Evolutionary conservation across 2,797 vertebrate genomes (phyloP).

Genomic region (Leptodactylus fallax): DNA sequence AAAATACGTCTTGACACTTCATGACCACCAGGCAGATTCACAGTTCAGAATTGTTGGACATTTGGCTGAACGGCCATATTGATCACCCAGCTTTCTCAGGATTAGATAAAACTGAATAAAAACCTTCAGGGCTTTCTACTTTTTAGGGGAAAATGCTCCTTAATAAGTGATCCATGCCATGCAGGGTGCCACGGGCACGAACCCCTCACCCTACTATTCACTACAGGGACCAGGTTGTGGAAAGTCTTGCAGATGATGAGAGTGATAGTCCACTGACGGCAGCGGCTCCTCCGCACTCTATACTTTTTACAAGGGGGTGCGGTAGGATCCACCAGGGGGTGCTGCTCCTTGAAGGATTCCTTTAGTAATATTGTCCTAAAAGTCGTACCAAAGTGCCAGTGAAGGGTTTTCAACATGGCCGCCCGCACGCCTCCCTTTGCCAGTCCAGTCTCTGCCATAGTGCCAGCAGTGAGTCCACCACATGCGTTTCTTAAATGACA

Average conservation of each 20-base stretch:
- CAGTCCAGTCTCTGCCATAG: background rate
- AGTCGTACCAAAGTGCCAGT: constrained; percentile 4
- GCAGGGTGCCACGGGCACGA: too few relatives aligned
- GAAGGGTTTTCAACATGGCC: background rate
- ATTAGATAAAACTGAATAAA: background rate
- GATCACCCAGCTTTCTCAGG: background rate
- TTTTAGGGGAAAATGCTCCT: background rate
- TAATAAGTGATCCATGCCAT: background rate
- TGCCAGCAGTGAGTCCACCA: background rate
- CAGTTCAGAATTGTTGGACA: background rate
- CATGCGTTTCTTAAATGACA: background rate
- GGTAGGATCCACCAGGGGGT: background rate
- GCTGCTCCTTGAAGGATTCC: background rate
- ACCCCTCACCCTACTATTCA: background rate
- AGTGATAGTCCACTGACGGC: background rate
- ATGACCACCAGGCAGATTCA: background rate
- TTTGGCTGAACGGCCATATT: background rate
- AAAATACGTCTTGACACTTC: background rate
- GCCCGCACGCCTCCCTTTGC: background rate
- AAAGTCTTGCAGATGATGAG: background rate
- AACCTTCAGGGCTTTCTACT: background rate
- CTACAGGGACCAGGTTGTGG: background rate
- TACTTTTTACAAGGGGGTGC: too few relatives aligned
- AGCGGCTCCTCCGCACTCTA: too few relatives aligned
- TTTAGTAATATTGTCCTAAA: background rate